A percentile compares a stretch with the other conserved stretches of the same genome.
Evolutionary conservation across 2,888 invertebrate genomes (phyloP).

Genomic region (Ephialtes manifestator): DNA sequence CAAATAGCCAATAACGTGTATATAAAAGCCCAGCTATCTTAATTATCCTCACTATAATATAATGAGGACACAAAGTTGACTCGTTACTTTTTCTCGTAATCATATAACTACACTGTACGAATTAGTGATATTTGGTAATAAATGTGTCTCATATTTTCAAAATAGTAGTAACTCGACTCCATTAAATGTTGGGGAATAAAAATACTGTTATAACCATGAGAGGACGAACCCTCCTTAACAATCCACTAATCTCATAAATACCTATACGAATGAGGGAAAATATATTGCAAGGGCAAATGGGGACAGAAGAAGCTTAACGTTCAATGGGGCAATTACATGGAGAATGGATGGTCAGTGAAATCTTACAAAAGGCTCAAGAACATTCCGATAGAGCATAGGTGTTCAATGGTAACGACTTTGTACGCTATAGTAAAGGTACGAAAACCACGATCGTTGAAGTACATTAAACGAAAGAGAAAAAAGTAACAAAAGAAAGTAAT

Average conservation of each 20-base stretch:
- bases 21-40: too few relatives aligned
- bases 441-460: neutral
- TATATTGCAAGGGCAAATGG: neutral
- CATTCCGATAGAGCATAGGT: conserved; percentile 10
- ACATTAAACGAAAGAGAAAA: conserved; percentile 8
- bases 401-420: neutral
- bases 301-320: neutral
- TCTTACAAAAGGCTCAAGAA: neutral
- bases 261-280: neutral
- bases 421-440: neutral
- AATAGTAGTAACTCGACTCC: neutral
- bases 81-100: too few relatives aligned
- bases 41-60: too few relatives aligned
- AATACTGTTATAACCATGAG: neutral
- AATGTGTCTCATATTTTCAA: neutral
- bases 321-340: conserved; percentile 21
- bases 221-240: neutral
- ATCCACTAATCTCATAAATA: neutral
- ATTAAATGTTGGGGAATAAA: neutral
- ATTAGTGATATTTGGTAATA: neutral
- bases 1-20: too few relatives aligned
- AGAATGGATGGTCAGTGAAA: neutral
- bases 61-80: too few relatives aligned
- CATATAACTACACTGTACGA: too few relatives aligned
- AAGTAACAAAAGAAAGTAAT: neutral